phyloP scores from a whole-genome alignment of 1,140 invertebrate genomes.

The Neuroterus valhalla region DNA sequence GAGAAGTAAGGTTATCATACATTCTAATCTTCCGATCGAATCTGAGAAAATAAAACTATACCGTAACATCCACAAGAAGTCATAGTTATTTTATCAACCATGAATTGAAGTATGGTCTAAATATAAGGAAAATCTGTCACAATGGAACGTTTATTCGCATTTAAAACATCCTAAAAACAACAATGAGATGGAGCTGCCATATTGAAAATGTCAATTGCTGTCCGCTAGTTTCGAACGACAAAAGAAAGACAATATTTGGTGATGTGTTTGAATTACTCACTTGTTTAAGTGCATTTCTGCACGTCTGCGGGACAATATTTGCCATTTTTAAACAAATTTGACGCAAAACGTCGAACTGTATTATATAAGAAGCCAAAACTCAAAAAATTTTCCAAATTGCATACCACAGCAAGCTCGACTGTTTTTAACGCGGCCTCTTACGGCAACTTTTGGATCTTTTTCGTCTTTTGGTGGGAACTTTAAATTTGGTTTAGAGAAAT shows the following conservation, averaged over 20 bases:
- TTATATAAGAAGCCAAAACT: conserved; percentile 34
- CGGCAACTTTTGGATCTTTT: not conserved
- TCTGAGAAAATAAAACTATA: not conserved
- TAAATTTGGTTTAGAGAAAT: no score
- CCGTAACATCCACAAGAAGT: not conserved
- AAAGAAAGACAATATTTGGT: not conserved
- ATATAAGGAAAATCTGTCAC: no score
- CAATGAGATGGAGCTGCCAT: not conserved
- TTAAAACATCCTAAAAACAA: not conserved
- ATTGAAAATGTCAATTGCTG: not conserved
- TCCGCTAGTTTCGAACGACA: not conserved
- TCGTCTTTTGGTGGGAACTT: no score
- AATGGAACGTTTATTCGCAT: not conserved
- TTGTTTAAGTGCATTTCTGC: conserved; percentile 63
- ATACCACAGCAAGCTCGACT: not conserved
- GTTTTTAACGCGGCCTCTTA: not conserved
- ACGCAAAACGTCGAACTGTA: not conserved
- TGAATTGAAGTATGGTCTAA: no score
- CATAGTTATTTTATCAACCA: no score
- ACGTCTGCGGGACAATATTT: conserved; percentile 61
- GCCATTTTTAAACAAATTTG: conserved; percentile 59
- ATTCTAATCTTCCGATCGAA: not conserved
- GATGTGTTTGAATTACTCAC: conserved; percentile 45
- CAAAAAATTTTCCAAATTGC: conserved; percentile 36
- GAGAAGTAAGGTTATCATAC: not conserved